Conservation (phyloP, 2,797 vertebrate species). For the Telmatherina bonti region DNA sequence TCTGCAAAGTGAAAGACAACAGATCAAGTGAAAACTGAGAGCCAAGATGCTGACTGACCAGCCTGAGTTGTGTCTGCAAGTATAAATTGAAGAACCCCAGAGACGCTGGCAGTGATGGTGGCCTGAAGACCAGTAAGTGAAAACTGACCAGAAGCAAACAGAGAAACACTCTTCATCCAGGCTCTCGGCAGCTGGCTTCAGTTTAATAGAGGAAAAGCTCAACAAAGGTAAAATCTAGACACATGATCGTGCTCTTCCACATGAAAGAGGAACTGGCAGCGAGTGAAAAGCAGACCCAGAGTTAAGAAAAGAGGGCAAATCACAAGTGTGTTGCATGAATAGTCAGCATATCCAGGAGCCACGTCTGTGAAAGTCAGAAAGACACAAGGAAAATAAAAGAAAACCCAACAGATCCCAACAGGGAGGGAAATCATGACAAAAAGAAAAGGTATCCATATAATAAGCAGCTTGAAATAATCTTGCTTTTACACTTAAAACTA, state of each 20-base stretch:
- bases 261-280: not conserved
- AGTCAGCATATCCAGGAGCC: not conserved
- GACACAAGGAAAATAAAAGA: not conserved
- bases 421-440: not conserved
- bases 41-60: too few species aligned
- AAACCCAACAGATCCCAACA: not conserved
- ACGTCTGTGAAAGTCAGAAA: not conserved
- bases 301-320: not conserved
- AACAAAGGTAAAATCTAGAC: not conserved
- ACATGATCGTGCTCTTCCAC: not conserved
- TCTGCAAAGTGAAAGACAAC: not conserved
- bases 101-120: not conserved
- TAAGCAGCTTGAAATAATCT: not conserved
- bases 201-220: not conserved
- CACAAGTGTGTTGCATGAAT: not conserved
- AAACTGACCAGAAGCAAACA: not conserved
- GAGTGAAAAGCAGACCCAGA: not conserved
- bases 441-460: not conserved
- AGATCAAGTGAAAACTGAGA: not conserved
- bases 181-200: not conserved
- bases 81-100: not conserved
- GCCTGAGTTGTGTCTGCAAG: too few species aligned
- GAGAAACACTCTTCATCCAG: not conserved
- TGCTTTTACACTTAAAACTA: not conserved
- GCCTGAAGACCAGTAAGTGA: not conserved